Percentiles rank a stretch among this genome's conserved stretches.
These are phyloP conservation scores for Papilio protenor DNA, from an alignment of 2,888 invertebrate species.

Conservation along the genomic window DNA sequence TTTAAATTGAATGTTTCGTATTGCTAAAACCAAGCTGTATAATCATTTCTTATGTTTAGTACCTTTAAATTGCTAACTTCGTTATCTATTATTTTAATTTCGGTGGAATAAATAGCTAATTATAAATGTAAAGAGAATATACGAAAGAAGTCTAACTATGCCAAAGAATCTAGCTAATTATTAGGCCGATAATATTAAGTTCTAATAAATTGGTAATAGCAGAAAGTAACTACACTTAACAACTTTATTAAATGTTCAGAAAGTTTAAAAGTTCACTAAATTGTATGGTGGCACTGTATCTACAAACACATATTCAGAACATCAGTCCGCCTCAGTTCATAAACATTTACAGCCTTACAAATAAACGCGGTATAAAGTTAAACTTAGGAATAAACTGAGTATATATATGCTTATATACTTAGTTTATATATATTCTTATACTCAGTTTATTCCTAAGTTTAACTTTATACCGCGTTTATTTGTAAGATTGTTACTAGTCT, in stretches of 20 bases:
- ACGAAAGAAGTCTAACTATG: neutral
- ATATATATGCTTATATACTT: too few species aligned
- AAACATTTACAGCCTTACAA: neutral
- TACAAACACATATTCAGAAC: conserved; percentile 54
- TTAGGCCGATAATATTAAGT: conserved; percentile 7
- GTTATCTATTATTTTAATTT: neutral
- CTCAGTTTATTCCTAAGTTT: too few species aligned
- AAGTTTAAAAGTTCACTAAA: neutral
- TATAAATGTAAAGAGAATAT: neutral
- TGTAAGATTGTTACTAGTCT: neutral
- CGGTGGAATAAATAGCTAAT: neutral
- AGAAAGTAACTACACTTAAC: neutral
- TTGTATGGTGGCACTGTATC: conserved; percentile 53
- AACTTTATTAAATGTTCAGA: neutral
- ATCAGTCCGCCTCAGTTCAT: conserved; percentile 43
- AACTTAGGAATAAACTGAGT: too few species aligned
- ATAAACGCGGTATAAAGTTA: too few species aligned
- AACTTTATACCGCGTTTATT: too few species aligned
- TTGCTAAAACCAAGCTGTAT: neutral
- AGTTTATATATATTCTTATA: too few species aligned
- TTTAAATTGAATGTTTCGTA: too few species aligned
- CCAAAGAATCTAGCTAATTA: conserved; percentile 2
- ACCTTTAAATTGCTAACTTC: neutral
- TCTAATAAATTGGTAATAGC: neutral
- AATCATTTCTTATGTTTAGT: neutral